Conservation (phyloP, 2,888 invertebrate genomes). For the Phaonia tiefii region DNA sequence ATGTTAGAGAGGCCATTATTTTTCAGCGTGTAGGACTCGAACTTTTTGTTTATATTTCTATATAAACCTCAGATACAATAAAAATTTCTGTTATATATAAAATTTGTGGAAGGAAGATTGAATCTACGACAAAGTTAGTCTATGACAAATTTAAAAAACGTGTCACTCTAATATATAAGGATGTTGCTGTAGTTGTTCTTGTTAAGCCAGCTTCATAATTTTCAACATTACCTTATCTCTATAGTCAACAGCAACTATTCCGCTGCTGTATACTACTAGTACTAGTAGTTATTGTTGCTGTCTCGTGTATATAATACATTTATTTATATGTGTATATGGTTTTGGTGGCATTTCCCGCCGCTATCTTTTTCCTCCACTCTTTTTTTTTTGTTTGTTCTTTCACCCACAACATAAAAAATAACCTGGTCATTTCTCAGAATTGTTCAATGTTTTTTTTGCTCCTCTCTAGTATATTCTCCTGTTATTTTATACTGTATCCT, state of each 20-base stretch:
- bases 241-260: slow-evolving; percentile 7
- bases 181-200: slow-evolving; percentile 12
- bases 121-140: too few species aligned
- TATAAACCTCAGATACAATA: too few species aligned
- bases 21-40: too few species aligned
- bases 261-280: background rate
- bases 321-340: slow-evolving; percentile 10
- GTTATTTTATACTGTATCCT: slow-evolving; percentile 52
- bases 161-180: background rate
- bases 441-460: background rate
- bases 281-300: slow-evolving; percentile 23
- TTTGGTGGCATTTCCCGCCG: slow-evolving; percentile 16
- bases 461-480: background rate
- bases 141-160: too few species aligned
- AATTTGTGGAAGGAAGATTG: too few species aligned
- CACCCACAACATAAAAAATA: slow-evolving; percentile 29
- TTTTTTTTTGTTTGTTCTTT: slow-evolving; percentile 29
- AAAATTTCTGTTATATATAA: too few species aligned
- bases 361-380: slow-evolving; percentile 35
- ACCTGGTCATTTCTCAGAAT: slow-evolving; percentile 53
- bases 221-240: slow-evolving; percentile 54
- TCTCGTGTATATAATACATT: slow-evolving; percentile 18
- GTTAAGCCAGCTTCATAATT: slow-evolving; percentile 58
- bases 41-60: too few species aligned
- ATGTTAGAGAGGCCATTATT: too few species aligned